Evolutionary conservation across 1,140 invertebrate genomes (phyloP).

Genomic region (Papilio glaucus): DNA sequence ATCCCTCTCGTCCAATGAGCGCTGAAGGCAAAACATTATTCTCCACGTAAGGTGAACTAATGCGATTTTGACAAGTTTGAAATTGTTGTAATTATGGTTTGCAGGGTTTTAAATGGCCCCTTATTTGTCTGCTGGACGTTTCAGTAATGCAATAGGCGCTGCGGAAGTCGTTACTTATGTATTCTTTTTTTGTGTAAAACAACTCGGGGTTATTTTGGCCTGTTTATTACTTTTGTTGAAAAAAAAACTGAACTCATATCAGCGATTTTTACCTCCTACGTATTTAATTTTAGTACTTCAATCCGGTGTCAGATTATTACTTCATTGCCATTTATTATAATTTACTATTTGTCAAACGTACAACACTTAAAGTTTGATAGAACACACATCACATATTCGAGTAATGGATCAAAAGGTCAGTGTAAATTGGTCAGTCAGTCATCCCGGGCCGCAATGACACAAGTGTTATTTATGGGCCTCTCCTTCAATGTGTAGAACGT

Average conservation of each 20-base stretch:
- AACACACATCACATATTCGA: constrained; percentile 1
- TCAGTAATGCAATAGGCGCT: constrained; percentile 53
- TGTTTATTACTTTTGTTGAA: neutral
- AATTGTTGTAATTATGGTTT: constrained; percentile 79
- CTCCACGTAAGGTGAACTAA: constrained; percentile 70
- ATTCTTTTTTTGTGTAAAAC: constrained; percentile 33
- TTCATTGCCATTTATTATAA: neutral
- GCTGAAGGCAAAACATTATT: constrained; percentile 72
- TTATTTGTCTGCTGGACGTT: constrained; percentile 65
- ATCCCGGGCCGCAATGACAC: constrained; percentile 61
- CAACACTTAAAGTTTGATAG: constrained; percentile 41
- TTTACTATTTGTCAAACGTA: constrained; percentile 46
- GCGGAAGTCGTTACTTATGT: constrained; percentile 61
- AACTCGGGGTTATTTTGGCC: neutral
- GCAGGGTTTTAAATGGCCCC: constrained; percentile 72
- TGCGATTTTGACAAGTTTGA: constrained; percentile 82
- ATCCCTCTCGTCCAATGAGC: constrained; percentile 70
- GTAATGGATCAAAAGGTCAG: constrained; percentile 56
- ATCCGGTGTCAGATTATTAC: neutral
- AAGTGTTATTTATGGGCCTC: constrained; percentile 76
- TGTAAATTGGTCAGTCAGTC: constrained; percentile 67
- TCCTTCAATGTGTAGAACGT: constrained; percentile 60
- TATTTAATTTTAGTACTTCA: neutral
- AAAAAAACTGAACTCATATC: neutral
- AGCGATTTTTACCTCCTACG: neutral